Evolutionary conservation across 35 echinoderm and acorn worm genomes (phyloP), one percentile per base, ranked within the genome.

Genomic region (Apostichopus californicus): DNA sequence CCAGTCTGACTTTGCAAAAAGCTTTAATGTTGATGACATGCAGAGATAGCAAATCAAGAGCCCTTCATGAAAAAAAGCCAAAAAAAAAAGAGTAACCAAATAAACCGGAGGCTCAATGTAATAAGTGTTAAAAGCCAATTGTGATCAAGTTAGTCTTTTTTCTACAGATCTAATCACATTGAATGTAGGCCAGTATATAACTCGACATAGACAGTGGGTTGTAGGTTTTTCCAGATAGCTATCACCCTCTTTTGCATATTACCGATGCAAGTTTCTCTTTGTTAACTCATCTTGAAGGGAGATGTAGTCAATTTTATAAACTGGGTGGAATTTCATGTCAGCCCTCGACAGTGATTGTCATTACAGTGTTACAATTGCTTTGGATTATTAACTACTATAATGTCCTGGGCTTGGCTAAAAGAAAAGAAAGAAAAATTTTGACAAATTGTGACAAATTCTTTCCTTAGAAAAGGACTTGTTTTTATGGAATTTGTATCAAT

Each of bases 121-220:
- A 68, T 17, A 68, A 68, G 64, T 68, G 64, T 68, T 68, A 68
- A 68, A 68, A 68, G 64, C 64, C 64, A 68, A 68, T 68, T 68
- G 8, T 68, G 64, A 68, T 68, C 11, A 68, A 68, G 11, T 68
- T 68, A 8, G 64, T 14, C 64, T 68, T 11, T 68, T 68, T 18
- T 8, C 3, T 68, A 11, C 4, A 68, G 64, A 68, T 68, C 64
- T 68, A 68, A 68, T 68, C 64, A 68, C 64, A 14, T 68, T 68
- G 64, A 14, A 68, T 68, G 64, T 68, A 68, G 64, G 64, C 9
- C 64, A 68, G 3, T 11, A 68, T 68, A 18, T 68, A 68, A 14
- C 64, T 68, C 64, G 18, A 68, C 64, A 68, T 68, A 18, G 64
- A 68, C 64, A 14, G 64, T 68, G 64, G 64, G 64, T 68, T 68